A percentile compares a stretch with the other conserved stretches of the same genome.
phyloP scores from a whole-genome alignment of 64 coral and sea anemone genomes.

The Montipora foliosa region DNA sequence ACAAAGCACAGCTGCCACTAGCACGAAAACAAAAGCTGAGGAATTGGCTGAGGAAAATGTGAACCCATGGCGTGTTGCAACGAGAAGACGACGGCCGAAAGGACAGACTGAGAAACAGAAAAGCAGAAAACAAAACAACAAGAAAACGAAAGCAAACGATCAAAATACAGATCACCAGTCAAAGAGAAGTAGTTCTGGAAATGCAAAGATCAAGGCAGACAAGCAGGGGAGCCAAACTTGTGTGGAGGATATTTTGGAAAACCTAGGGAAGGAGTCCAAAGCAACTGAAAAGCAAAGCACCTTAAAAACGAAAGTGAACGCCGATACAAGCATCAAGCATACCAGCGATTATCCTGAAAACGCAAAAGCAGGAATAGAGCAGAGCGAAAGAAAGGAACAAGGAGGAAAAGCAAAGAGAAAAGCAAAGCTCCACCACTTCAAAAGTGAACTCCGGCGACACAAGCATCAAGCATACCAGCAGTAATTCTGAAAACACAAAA shows the following conservation, averaged over 20 bases:
- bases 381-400: not conserved
- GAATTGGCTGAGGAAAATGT: slow-evolving; percentile 6
- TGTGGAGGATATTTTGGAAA: not conserved
- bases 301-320: not conserved
- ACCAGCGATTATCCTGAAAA: not conserved
- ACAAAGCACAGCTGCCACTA: slow-evolving; percentile 1
- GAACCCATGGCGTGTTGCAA: not conserved
- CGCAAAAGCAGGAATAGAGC: slow-evolving; percentile 4
- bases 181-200: not conserved
- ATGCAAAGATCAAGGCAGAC: not conserved
- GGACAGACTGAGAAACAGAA: not conserved
- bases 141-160: not conserved
- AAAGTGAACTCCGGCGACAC: not conserved
- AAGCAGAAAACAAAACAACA: not conserved
- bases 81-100: not conserved
- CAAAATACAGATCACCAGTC: slow-evolving; percentile 4
- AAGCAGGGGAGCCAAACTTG: not conserved
- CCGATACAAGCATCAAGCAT: slow-evolving; percentile 2
- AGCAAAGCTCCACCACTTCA: not conserved
- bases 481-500: not conserved
- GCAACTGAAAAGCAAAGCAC: slow-evolving; percentile 8
- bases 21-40: slow-evolving; percentile 2
- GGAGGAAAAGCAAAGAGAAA: not conserved
- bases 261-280: not conserved
- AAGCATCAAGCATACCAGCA: slow-evolving; percentile 2